Conservation (phyloP, 2,113 vertebrate genomes). For the Oxyruncus cristatus region DNA sequence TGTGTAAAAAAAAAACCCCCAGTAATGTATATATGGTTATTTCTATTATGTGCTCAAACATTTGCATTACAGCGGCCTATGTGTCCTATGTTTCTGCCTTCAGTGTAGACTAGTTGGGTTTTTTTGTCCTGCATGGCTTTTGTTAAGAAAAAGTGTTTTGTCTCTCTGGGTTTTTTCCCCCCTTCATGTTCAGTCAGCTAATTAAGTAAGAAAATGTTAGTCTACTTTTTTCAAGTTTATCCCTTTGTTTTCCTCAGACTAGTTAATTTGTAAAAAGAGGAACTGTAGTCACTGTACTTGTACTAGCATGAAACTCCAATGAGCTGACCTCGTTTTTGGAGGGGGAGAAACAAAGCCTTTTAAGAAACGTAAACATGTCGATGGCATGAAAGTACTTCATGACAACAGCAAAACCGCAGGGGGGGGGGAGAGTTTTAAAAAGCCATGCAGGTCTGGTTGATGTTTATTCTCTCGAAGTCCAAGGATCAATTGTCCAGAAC, state of each 20-base stretch:
- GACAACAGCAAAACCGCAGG: neutral
- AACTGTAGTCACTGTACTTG: neutral
- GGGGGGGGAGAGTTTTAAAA: neutral
- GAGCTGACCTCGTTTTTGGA: neutral
- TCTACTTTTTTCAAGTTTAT: neutral
- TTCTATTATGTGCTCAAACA: neutral
- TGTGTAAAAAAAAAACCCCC: neutral
- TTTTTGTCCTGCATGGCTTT: neutral
- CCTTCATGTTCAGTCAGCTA: neutral
- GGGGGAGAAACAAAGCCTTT: neutral
- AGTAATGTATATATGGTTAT: neutral
- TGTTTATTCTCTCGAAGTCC: neutral
- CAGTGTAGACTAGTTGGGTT: neutral
- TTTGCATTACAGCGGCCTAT: neutral
- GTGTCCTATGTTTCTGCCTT: neutral
- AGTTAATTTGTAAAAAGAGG: neutral
- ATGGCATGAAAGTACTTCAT: neutral
- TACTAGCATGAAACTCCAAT: neutral
- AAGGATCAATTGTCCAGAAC: neutral
- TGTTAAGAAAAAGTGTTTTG: neutral
- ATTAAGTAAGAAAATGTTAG: neutral
- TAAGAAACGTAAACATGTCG: neutral
- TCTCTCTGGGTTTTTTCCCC: neutral
- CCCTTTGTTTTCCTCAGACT: neutral
- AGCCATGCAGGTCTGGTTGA: fast-evolving